phyloP scores from a whole-genome alignment of 2,113 vertebrate genomes.

The Hyperoodon ampullatus region DNA sequence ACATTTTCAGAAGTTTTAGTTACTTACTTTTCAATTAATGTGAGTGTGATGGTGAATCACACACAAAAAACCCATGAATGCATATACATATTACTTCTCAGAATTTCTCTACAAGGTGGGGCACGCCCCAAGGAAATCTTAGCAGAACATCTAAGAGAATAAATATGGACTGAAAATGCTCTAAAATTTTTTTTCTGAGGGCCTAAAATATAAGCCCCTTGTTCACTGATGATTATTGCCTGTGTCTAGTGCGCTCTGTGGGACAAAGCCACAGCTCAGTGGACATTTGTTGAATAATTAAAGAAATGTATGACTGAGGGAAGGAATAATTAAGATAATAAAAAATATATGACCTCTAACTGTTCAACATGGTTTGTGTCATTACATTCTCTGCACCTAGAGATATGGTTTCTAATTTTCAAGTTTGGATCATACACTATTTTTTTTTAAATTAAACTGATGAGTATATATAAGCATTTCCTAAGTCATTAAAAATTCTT shows the following conservation, averaged over 20 bases:
- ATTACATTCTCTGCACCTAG: not conserved
- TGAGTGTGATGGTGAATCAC: not conserved
- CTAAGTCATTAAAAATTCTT: conserved; percentile 6
- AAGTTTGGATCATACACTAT: not conserved
- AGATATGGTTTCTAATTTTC: not conserved
- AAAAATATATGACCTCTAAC: not conserved
- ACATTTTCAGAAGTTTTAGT: not conserved
- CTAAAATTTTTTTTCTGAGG: not conserved
- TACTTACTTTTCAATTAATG: not conserved
- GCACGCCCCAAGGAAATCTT: not conserved
- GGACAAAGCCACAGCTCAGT: too few species aligned
- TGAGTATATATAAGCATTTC: not conserved
- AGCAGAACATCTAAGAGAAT: not conserved
- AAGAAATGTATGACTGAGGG: not conserved
- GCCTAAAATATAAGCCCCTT: not conserved
- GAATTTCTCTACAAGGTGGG: not conserved
- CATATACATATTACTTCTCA: not conserved
- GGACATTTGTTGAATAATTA: not conserved
- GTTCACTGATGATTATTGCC: too few species aligned
- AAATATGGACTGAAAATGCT: not conserved
- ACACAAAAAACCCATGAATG: not conserved
- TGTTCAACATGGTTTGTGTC: not conserved
- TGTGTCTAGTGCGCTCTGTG: not conserved
- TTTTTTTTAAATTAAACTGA: not conserved
- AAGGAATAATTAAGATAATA: not conserved